These are phyloP conservation scores for Diorhabda sublineata DNA, from an alignment of 1,140 invertebrate species.

Conservation along the genomic window DNA sequence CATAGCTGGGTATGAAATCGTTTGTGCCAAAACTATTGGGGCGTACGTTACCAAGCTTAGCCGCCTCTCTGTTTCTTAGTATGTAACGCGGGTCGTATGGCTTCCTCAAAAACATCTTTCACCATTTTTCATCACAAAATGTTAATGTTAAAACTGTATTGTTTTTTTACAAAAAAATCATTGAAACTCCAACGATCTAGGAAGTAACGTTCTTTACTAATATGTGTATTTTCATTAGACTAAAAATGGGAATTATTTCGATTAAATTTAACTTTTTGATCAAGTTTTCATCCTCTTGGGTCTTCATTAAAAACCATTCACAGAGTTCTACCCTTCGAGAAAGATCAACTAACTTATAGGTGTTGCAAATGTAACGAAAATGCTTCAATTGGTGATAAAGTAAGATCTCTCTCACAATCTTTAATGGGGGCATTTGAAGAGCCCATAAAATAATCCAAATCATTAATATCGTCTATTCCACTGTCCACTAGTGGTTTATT, in stretches of 20 bases:
- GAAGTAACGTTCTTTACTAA: background rate
- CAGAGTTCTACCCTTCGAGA: background rate
- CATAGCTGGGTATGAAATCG: no score
- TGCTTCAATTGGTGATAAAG: background rate
- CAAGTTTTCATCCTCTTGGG: background rate
- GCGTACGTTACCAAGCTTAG: no score
- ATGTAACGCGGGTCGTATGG: background rate
- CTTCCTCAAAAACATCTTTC: background rate
- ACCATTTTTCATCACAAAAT: background rate
- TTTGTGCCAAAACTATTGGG: no score
- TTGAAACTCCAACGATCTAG: background rate
- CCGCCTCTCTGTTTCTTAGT: background rate
- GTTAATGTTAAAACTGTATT: background rate
- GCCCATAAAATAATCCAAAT: background rate
- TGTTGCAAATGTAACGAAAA: background rate
- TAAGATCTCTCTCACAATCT: background rate
- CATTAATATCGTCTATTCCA: background rate
- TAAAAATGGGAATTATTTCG: background rate
- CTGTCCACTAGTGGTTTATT: constrained; percentile 2
- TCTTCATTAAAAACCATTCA: background rate
- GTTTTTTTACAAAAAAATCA: background rate
- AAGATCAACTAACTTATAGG: background rate
- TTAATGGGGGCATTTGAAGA: background rate
- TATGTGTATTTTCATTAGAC: background rate
- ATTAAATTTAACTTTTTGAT: background rate